Evolutionary conservation across 2,797 vertebrate genomes (phyloP).

Genomic region (Pangasius macronema): DNA sequence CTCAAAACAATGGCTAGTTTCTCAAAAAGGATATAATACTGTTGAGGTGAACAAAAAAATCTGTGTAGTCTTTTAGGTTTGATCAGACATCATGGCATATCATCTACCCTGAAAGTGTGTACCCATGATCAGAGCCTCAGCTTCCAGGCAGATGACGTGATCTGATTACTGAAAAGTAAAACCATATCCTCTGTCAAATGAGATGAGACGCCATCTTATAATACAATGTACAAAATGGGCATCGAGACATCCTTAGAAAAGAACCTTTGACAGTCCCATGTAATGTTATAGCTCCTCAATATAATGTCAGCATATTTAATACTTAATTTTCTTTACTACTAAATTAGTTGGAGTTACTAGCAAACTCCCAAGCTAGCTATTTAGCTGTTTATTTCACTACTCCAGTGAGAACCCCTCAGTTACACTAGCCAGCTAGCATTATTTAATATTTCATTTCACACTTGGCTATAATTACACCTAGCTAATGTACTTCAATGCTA

Average conservation of each 20-base stretch:
- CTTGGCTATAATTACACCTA: neutral
- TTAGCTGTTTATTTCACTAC: neutral
- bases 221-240: neutral
- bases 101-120: neutral
- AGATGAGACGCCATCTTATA: neutral
- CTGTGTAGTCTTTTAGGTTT: neutral
- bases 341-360: neutral
- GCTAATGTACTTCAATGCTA: neutral
- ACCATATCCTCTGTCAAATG: neutral
- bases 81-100: neutral
- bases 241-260: neutral
- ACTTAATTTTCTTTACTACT: neutral
- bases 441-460: neutral
- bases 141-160: neutral
- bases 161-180: neutral
- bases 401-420: neutral
- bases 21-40: neutral
- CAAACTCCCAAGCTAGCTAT: neutral
- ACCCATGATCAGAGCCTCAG: neutral
- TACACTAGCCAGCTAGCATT: neutral
- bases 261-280: neutral
- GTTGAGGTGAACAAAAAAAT: neutral
- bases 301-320: neutral
- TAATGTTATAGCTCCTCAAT: neutral
- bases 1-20: neutral